Conservation (phyloP, 2,797 vertebrate genomes). For the Danionella dracula region DNA sequence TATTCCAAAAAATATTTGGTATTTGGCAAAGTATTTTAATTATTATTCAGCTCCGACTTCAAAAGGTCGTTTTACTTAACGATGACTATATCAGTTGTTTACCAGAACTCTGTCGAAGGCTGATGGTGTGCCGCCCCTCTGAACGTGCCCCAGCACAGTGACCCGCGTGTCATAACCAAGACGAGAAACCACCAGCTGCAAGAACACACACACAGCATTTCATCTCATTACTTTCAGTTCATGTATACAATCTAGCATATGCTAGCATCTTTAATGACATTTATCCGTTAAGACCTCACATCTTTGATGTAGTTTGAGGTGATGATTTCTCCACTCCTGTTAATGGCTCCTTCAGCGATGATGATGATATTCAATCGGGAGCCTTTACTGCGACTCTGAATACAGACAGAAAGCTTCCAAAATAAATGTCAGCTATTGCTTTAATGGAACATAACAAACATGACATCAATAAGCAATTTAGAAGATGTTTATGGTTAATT, state of each 20-base stretch:
- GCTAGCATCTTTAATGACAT: too few species aligned
- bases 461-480: too few species aligned
- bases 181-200: constrained; percentile 80
- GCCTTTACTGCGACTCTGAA: constrained; percentile 82
- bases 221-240: too few species aligned
- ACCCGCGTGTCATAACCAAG: constrained; percentile 90
- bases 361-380: constrained; percentile 93
- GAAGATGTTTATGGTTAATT: too few species aligned
- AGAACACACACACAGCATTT: background rate
- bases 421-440: too few species aligned
- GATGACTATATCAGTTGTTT: too few species aligned
- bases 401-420: constrained; percentile 40
- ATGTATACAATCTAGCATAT: too few species aligned
- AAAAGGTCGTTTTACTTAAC: too few species aligned
- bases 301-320: constrained; percentile 85
- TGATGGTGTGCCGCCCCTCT: constrained; percentile 89
- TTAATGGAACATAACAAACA: too few species aligned
- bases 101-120: constrained; percentile 84
- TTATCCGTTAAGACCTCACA: constrained; percentile 61
- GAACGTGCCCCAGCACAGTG: constrained; percentile 92
- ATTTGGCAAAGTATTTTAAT: too few species aligned
- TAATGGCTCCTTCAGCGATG: constrained; percentile 88
- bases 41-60: too few species aligned
- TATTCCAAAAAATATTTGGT: too few species aligned
- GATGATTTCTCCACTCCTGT: constrained; percentile 77